Evolutionary conservation across 2,113 vertebrate species (phyloP).

Genomic region (Nothobranchius kuhntae): DNA sequence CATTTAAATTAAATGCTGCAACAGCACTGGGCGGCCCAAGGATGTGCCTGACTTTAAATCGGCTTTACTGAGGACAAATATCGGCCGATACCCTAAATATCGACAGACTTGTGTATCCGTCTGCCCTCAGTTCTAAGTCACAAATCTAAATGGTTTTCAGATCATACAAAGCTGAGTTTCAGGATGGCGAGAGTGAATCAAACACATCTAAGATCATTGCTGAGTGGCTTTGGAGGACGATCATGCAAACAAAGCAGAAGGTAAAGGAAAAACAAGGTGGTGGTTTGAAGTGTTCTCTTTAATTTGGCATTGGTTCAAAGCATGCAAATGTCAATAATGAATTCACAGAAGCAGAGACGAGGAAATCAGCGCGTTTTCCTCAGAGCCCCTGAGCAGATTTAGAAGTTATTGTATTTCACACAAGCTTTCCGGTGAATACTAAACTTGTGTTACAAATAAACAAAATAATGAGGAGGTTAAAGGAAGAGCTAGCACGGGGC

Average conservation of each 20-base stretch:
- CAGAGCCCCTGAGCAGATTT: conserved; percentile 48
- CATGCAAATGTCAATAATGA: conserved; percentile 66
- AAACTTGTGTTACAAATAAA: conserved; percentile 38
- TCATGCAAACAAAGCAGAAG: conserved; percentile 76
- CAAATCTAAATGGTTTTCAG: conserved; percentile 31
- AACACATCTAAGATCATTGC: conserved; percentile 65
- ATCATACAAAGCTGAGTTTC: conserved; percentile 12
- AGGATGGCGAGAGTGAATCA: conserved; percentile 58
- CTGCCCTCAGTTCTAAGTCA: conserved; percentile 22
- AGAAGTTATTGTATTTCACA: conserved; percentile 52
- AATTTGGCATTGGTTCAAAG: conserved; percentile 68
- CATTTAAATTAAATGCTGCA: no score
- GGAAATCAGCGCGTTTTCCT: conserved; percentile 59
- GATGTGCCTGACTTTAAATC: no score
- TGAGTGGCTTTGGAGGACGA: conserved; percentile 70
- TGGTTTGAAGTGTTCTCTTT: conserved; percentile 61
- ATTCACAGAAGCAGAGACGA: conserved; percentile 49
- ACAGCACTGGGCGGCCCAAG: no score
- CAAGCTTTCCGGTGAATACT: conserved; percentile 29
- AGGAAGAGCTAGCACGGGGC: conserved; percentile 33
- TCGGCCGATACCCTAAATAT: no score
- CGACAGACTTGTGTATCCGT: no score
- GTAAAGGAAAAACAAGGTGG: conserved; percentile 75
- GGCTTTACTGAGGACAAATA: no score
- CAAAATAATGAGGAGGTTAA: conserved; percentile 29